phyloP scores from a whole-genome alignment of 2,888 invertebrate genomes.

The Dicyrtoma fusca region DNA sequence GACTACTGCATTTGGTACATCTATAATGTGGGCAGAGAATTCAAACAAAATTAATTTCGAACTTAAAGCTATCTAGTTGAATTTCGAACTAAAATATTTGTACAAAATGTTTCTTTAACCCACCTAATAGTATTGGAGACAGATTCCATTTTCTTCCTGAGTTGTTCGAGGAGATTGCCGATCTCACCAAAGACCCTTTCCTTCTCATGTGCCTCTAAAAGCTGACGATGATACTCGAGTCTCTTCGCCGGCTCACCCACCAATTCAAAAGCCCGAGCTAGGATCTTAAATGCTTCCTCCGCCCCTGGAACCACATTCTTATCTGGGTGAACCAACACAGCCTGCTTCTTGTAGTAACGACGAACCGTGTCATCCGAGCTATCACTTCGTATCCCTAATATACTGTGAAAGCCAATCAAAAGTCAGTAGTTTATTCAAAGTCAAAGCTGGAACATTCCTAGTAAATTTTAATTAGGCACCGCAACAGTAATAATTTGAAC shows the following conservation, averaged over 20 bases:
- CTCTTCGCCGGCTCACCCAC: constrained; percentile 67
- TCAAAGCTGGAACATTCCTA: neutral
- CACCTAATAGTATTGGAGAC: constrained; percentile 85
- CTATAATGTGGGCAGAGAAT: too few relatives aligned
- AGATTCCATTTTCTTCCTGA: constrained; percentile 92
- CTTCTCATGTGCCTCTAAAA: constrained; percentile 73
- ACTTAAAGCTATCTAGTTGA: too few relatives aligned
- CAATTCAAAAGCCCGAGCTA: constrained; percentile 92
- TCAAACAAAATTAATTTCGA: too few relatives aligned
- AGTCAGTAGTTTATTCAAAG: neutral
- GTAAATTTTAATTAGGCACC: neutral
- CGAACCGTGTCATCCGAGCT: constrained; percentile 93
- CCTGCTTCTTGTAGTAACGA: constrained; percentile 90
- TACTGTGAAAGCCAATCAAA: constrained; percentile 64
- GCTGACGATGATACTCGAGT: constrained; percentile 72
- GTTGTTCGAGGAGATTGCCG: constrained; percentile 80
- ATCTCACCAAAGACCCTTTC: constrained; percentile 88
- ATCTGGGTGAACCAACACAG: constrained; percentile 92
- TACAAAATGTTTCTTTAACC: too few relatives aligned
- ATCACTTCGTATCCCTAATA: constrained; percentile 82
- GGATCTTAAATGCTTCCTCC: constrained; percentile 93
- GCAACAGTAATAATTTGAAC: neutral
- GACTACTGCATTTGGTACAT: constrained; percentile 89
- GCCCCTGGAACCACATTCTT: constrained; percentile 94
- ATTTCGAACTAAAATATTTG: too few relatives aligned